Evolutionary conservation across 1,140 invertebrate species (phyloP), one percentile per base, ranked within the genome.

Genomic region (Atta cephalotes): DNA sequence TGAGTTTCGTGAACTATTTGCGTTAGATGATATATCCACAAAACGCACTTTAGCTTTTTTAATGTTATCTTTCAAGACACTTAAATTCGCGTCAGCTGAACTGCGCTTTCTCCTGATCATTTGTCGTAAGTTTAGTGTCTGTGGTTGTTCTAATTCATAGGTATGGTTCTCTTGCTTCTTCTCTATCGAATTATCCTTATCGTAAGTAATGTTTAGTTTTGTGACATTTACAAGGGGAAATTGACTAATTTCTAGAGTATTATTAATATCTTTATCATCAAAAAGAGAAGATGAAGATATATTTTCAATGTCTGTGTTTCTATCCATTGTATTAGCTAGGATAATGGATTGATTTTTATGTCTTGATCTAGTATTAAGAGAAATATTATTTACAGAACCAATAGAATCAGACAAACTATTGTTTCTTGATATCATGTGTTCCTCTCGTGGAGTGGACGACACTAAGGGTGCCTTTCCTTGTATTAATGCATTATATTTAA

Each of bases 61-160:
- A 1, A 25, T 6, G 18, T 72, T 66, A 51, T 60, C 39, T 31
- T 85, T 87, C 16, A 4, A 39, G 35, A 39, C 16, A 28, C 53
- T 86, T 58, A 72, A 76, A 65, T 88, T 84, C 14, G 70, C 39
- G 1, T 91, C 86, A 18, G 25, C 25, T n/a, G 87, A 31, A 76
- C 14, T 65, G 25, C 58, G 78, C 28, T 87, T 84, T 14, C 5
- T 87, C 18, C 5, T 87, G 21, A 25, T 56, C 45, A 82, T 86
- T 7, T 71, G 88, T 70, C 39, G 39, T 14, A 92, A 81, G 60
- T 5, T 82, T 53, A 90, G 82, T 68, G 88, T 93, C 71, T 93
- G 88, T 21, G 93, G 91, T 65, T 92, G 86, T 1, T 86, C 71
- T 51, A 94, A 25, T 87, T 94, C 93, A 53, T 93, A 94, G 6